phyloP scores from a whole-genome alignment of 2,797 vertebrate species.

The Amblyraja radiata region DNA sequence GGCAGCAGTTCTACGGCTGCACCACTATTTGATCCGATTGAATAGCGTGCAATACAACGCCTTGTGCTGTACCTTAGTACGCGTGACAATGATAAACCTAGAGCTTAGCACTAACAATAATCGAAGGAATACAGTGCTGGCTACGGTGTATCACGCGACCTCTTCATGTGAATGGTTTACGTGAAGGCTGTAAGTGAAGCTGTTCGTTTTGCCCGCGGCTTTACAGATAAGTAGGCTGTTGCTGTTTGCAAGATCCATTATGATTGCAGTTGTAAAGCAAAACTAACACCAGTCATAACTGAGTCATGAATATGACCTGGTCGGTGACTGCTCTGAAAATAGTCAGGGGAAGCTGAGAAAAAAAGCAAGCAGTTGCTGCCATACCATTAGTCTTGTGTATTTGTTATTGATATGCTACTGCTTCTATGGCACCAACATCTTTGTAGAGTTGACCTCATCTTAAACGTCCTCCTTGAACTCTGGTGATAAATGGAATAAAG shows the following conservation, averaged over 20 bases:
- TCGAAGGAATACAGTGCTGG: neutral
- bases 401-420: neutral
- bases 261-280: neutral
- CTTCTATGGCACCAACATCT: neutral
- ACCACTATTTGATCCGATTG: no score
- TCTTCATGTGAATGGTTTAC: neutral
- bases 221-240: neutral
- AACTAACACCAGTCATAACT: neutral
- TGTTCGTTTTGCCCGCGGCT: neutral
- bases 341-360: neutral
- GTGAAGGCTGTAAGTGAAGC: neutral
- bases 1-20: no score
- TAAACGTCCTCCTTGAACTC: neutral
- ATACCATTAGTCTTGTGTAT: conserved; percentile 3
- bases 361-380: neutral
- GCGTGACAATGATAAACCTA: no score
- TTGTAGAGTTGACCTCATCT: neutral
- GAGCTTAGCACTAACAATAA: neutral
- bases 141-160: neutral
- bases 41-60: no score
- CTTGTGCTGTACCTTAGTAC: no score
- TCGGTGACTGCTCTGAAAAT: neutral
- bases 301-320: neutral
- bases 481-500: neutral
- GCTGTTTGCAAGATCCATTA: neutral